Evolutionary conservation across 1,140 invertebrate genomes (phyloP).

Genomic region (Caerostris extrusa): DNA sequence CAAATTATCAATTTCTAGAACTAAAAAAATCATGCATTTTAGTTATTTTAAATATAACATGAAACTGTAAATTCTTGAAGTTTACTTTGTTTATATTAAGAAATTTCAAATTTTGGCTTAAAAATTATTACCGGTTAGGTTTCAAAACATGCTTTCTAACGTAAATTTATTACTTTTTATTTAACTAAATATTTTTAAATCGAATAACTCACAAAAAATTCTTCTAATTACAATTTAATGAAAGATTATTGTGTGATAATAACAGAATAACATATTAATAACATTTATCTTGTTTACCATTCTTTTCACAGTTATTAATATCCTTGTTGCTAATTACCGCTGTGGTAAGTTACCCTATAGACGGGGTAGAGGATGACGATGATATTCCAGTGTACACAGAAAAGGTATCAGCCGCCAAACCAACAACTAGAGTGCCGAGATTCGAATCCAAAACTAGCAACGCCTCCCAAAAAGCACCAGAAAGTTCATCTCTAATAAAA

Average conservation of each 20-base stretch:
- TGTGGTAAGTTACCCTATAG: constrained; percentile 46
- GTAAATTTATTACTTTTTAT: background rate
- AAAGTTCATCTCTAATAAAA: background rate
- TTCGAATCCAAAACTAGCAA: constrained; percentile 54
- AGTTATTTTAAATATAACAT: too few species aligned
- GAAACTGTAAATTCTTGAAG: too few species aligned
- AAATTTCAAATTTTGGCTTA: too few species aligned
- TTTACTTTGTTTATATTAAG: too few species aligned
- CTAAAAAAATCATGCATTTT: too few species aligned
- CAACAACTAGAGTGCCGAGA: constrained; percentile 52
- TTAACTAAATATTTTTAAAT: background rate
- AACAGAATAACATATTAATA: background rate
- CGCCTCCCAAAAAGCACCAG: background rate
- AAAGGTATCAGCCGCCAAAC: constrained; percentile 54
- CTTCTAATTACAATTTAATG: background rate
- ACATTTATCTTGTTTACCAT: background rate
- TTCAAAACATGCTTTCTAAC: background rate
- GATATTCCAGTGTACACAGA: constrained; percentile 70
- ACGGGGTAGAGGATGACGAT: constrained; percentile 41
- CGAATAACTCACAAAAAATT: background rate
- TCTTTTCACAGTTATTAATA: constrained; percentile 47
- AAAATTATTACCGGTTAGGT: too few species aligned
- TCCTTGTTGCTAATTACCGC: background rate
- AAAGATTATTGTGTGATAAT: background rate
- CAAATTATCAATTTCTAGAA: too few species aligned